Evolutionary conservation across 2,113 vertebrate genomes (phyloP), one percentile per base, ranked within the genome.

Genomic region (Phainopepla nitens): DNA sequence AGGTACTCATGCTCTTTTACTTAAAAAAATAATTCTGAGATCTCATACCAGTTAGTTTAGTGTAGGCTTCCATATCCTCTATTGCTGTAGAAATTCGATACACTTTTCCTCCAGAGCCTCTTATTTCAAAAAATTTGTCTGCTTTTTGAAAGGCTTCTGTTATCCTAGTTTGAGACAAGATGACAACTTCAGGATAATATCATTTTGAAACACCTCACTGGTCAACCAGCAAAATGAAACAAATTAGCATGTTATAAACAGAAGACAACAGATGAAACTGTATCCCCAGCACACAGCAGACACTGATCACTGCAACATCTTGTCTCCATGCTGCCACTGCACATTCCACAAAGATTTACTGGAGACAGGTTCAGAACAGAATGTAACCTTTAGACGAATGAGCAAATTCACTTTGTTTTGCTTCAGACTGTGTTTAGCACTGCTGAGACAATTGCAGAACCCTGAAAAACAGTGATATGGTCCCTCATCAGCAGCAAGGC

Each of bases 31-130:
- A 41, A 39, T 25, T 56, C 24, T 24, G 35, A 85, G 57, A 54
- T 6, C 15, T 93, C 98, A 92, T 85, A 99, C 99, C 99, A 93
- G 99, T 99, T 7, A 99, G 97, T 75, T 99, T 99, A 69, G 98
- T 98, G 97, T 99, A 99, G 60, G 99, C 99, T 97, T 98, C 98
- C 99, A 99, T 99, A 96, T 99, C 98, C 27, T 99, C 98, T 47
- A 99, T 98, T n/a, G 99, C 98, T 72, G 96, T 98, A 60, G 99
- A 99, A 66, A 99, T 98, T 3, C 8, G 96, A 94, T 97, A 99
- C 19, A 54, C 77, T 66, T 91, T 97, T 15, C 98, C 98, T 10
- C 15, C 44, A 12, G 97, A 90, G 35, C 99, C 99, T 89, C 87
- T 66, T 66, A 99, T 98, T 89, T 97, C 42, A 41, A 99, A 97